Base-by-base conservation (phyloP, 2,113 vertebrate species). In the Chaetorhynchus papuensis region DNA sequence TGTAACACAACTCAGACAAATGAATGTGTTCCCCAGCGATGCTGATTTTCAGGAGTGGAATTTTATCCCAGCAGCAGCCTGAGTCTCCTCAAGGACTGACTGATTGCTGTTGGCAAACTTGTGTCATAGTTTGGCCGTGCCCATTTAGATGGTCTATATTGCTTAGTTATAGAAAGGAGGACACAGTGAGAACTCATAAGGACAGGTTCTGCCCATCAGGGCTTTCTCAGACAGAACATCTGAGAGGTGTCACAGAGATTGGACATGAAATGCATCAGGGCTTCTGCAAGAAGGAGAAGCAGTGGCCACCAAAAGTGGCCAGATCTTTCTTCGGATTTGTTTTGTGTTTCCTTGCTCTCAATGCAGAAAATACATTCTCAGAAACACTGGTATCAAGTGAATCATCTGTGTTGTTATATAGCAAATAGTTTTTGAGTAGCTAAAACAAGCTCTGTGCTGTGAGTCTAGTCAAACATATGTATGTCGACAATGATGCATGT, bases 401-500 rank as follows among this genome's bases (percentile, higher is more conserved):
- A 90, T 90, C 30, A 81, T 90, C 76, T 74, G 20, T 86, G 72
- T 86, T 93, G 66, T 92, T 89, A 78, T 10, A 28, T n/a, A 64
- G 61, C 26, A 75, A 78, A 64, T 84, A 94, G 49, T 52, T 94
- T 93, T 61, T 89, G 78, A 87, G 74, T 68, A 56, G 74, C 82
- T 94, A 71, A 78, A 94, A 54, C 65, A 87, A 87, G 69, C 77
- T 63, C 19, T 89, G 2, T 19, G n/a, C 69, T 56, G 39, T 27
- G 59, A 92, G 71, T 83, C 54, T 70, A 66, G 79, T 90, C 77
- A 90, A 95, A 96, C 52, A 23, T 90, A 74, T 47, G 86, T 89
- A 59, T 75, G 72, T 56, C 0, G 2, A 90, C 82, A 85, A 92
- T 96, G 96, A 94, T 83, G 65, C 85, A 91, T 53, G 91, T 37